Conservation (phyloP, 2,888 invertebrate species). For the Cerceris rybyensis region DNA sequence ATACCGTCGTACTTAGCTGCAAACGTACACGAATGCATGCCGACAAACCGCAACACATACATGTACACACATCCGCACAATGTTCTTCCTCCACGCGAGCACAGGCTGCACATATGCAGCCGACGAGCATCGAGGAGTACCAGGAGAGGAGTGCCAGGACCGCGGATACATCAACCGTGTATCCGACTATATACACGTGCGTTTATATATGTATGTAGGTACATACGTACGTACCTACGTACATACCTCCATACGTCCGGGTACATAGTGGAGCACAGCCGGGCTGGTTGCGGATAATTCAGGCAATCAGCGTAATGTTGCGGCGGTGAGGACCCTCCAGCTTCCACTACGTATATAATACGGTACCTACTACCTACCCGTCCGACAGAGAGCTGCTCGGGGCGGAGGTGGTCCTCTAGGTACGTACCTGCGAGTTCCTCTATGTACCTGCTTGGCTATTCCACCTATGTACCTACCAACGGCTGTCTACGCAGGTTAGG, state of each 20-base stretch:
- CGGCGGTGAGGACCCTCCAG: conserved; percentile 79
- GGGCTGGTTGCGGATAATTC: conserved; percentile 80
- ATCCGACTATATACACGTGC: conserved; percentile 1
- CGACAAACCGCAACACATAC: conserved; percentile 33
- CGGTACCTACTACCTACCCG: conserved; percentile 58
- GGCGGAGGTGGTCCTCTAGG: conserved; percentile 51
- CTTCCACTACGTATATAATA: conserved; percentile 68
- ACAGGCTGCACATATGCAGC: conserved; percentile 10
- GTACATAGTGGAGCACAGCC: conserved; percentile 53
- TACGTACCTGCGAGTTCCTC: conserved; percentile 63
- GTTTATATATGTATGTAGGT: conserved; percentile 11
- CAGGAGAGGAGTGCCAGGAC: conserved; percentile 26
- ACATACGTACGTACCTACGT: conserved; percentile 19
- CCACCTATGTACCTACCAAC: conserved; percentile 37
- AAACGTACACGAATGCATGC: conserved; percentile 6
- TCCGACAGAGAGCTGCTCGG: conserved; percentile 51
- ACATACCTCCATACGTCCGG: conserved; percentile 29
- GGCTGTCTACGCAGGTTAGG: conserved; percentile 51
- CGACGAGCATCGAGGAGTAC: conserved; percentile 38
- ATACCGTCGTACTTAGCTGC: conserved; percentile 29
- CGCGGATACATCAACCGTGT: background rate
- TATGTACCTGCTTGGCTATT: conserved; percentile 46
- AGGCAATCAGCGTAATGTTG: conserved; percentile 82
- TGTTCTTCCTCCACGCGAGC: background rate
- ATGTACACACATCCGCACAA: background rate